Evolutionary conservation across 2,797 vertebrate species (phyloP).

Genomic region (Notoglanidium macrostoma): DNA sequence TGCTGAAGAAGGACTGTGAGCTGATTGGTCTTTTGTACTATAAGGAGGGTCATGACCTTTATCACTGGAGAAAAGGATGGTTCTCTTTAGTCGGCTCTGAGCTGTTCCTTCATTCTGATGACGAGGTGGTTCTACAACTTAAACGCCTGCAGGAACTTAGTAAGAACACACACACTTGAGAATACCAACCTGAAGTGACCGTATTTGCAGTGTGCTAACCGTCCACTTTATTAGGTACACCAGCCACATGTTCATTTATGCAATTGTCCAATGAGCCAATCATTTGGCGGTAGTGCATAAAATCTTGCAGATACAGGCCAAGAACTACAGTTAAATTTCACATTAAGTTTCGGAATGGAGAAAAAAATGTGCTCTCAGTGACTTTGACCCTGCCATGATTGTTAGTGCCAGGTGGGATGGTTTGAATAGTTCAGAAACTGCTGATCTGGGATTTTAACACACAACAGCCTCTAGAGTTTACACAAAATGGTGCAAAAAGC

Average conservation of each 20-base stretch:
- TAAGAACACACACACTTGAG: conserved; percentile 70
- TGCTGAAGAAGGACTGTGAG: conserved; percentile 81
- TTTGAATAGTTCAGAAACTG: not conserved
- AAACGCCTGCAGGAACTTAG: conserved; percentile 94
- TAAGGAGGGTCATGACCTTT: conserved; percentile 91
- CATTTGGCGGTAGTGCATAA: not conserved
- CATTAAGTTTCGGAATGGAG: not conserved
- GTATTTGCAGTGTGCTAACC: not conserved
- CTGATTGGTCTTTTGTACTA: conserved; percentile 90
- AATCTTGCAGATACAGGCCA: not conserved
- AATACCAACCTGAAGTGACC: not conserved
- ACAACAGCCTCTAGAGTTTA: not conserved
- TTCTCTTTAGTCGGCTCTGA: conserved; percentile 85
- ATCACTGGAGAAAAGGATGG: conserved; percentile 92
- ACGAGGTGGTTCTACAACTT: conserved; percentile 83
- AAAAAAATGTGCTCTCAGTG: not conserved
- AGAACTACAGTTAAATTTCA: not conserved
- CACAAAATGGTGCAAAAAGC: not conserved
- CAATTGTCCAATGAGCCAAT: not conserved
- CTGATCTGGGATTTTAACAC: not conserved
- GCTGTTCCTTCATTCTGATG: conserved; percentile 83
- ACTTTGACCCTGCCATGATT: not conserved
- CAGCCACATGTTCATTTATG: not conserved
- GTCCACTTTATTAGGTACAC: not conserved
- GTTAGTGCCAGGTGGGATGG: not conserved